Evolutionary conservation across 2,888 invertebrate species (phyloP), one percentile per base, ranked within the genome.

Genomic region (Cryptus viduatorius): DNA sequence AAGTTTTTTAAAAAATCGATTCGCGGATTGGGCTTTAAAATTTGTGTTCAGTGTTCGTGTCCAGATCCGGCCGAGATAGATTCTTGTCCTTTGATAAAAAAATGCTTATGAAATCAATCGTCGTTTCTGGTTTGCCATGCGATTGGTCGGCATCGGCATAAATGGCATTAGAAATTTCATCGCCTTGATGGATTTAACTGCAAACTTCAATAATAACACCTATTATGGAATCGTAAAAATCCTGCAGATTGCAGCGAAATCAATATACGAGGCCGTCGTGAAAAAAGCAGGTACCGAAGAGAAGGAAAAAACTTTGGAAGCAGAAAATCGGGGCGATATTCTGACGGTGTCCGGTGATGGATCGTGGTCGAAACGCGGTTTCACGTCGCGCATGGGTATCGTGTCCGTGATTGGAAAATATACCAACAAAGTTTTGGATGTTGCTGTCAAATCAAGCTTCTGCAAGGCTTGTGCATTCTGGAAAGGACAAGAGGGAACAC

Each of bases 41-140:
- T 88, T 68, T 80, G 81, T 80, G 78, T 88, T 80, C 19, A 73
- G 19, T 87, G 87, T 83, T 64, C n/a, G 46, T 87, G 87, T 83
- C 37, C 59, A 10, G 85, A 87, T 76, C 24, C 44, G 76, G 44
- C 81, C 80, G 72, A 87, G 76, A 88, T 90, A 4, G 69, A 89
- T 64, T 90, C 88, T 69, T 84, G 82, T 53, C 86, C 86, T 31
- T 61, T 85, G 42, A 81, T 87, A 42, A 80, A 82, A 14, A 89
- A 81, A 81, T 59, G 87, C 87, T 29, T 89, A 79, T 65, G 88
- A 90, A 87, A 86, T 89, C 69, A 89, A 89, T 67, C 65, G 88
- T 48, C 84, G 88, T 67, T 86, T 89, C 79, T 83, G 84, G 68
- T 88, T 89, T 48, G 86, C 85, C 10, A 89, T 89, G 88, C 80